These are phyloP conservation scores for Xenops minutus DNA, from an alignment of 2,797 vertebrate genomes.

Conservation along the genomic window DNA sequence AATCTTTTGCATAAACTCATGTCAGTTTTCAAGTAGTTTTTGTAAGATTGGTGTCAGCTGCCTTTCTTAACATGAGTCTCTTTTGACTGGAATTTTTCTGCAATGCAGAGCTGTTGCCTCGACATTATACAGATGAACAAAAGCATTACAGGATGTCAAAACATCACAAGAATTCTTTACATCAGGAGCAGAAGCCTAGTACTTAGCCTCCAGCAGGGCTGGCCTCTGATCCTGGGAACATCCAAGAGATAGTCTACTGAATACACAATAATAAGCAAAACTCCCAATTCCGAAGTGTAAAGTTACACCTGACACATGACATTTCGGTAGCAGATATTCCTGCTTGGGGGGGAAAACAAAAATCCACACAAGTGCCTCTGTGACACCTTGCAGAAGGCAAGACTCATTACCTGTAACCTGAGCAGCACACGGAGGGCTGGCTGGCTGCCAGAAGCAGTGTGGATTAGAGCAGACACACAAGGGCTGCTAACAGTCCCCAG, in stretches of 20 bases:
- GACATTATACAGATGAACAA: slow-evolving; percentile 41
- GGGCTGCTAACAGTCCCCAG: neutral
- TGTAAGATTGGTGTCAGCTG: slow-evolving; percentile 1
- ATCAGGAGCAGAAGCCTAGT: slow-evolving; percentile 21
- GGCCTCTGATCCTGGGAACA: slow-evolving; percentile 41
- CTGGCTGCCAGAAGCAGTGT: neutral
- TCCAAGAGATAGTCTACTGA: neutral
- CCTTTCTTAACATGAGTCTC: slow-evolving; percentile 16
- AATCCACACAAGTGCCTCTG: neutral
- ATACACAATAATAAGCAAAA: slow-evolving; percentile 19
- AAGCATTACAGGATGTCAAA: slow-evolving; percentile 50
- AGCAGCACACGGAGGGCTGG: rapidly evolving
- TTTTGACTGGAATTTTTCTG: slow-evolving; percentile 36
- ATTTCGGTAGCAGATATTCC: neutral
- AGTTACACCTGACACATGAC: slow-evolving; percentile 17
- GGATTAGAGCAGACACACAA: neutral
- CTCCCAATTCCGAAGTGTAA: slow-evolving; percentile 1
- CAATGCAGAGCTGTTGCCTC: slow-evolving; percentile 10
- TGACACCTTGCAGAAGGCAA: neutral
- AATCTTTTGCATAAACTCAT: slow-evolving; percentile 24
- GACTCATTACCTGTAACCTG: neutral
- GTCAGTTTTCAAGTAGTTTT: slow-evolving; percentile 42
- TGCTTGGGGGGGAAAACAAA: neutral
- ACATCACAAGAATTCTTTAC: slow-evolving; percentile 23
- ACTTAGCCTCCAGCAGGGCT: slow-evolving; percentile 56